Conservation (phyloP, 2,888 invertebrate species). For the Lysandra coridon region DNA sequence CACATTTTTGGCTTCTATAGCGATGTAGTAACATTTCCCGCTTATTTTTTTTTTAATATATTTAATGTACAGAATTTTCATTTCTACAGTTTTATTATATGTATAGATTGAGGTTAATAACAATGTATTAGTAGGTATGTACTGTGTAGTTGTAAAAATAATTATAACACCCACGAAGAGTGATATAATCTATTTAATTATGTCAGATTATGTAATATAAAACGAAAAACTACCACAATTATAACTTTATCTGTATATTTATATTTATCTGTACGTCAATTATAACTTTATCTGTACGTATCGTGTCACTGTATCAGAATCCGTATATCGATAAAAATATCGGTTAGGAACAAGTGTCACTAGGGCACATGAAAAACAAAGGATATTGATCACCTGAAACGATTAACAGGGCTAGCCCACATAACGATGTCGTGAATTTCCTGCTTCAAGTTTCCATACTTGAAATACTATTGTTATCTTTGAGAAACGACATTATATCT, state of each 20-base stretch:
- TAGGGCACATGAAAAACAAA: neutral
- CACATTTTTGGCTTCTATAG: too few relatives aligned
- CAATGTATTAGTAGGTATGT: neutral
- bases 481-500: slow-evolving; percentile 28
- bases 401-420: neutral
- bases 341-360: too few relatives aligned
- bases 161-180: neutral
- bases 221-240: neutral
- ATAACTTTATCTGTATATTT: too few relatives aligned
- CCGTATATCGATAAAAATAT: neutral
- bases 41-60: too few relatives aligned
- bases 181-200: neutral
- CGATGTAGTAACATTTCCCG: too few relatives aligned
- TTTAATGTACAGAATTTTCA: too few relatives aligned
- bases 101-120: neutral
- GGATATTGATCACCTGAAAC: neutral
- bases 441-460: neutral
- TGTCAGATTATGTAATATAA: neutral
- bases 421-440: neutral
- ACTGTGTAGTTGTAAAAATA: neutral
- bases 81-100: too few relatives aligned
- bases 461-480: slow-evolving; percentile 14
- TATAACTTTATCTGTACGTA: neutral
- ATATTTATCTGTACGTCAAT: too few relatives aligned
- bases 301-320: neutral